A percentile compares a stretch with the other conserved stretches of the same genome.
These are phyloP conservation scores for Ptiloglossa arizonensis DNA, from an alignment of 1,140 invertebrate species.

Conservation along the genomic window DNA sequence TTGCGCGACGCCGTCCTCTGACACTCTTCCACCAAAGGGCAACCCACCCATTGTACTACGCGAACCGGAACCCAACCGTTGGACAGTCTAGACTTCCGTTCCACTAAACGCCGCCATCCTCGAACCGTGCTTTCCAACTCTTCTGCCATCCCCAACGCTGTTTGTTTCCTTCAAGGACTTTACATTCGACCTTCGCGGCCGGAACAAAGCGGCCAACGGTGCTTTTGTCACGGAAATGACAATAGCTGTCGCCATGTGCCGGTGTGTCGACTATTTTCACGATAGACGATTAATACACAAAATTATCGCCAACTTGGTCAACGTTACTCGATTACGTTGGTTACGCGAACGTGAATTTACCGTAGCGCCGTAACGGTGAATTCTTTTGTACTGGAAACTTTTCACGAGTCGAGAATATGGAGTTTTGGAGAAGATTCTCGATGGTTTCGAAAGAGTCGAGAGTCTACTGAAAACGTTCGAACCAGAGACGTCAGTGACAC, in stretches of 20 bases:
- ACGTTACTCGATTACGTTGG: no score
- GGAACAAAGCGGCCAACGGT: not conserved
- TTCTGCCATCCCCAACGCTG: not conserved
- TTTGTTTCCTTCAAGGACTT: constrained; percentile 15
- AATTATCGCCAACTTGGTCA: no score
- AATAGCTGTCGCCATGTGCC: not conserved
- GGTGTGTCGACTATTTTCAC: not conserved
- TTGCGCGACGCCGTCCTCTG: constrained; percentile 60
- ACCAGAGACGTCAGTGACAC: no score
- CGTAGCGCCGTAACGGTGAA: no score
- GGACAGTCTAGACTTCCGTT: constrained; percentile 57
- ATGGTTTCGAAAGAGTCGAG: no score
- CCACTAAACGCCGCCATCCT: constrained; percentile 38
- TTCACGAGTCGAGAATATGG: no score
- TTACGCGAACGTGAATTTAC: no score
- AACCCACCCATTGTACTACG: constrained; percentile 47
- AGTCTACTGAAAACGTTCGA: no score
- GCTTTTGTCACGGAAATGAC: not conserved
- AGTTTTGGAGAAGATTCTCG: no score
- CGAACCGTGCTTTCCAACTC: no score
- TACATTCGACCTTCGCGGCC: not conserved
- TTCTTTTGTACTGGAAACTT: no score
- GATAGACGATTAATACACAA: no score
- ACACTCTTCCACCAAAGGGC: constrained; percentile 62
- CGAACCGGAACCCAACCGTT: constrained; percentile 47